Conservation (phyloP, 1,140 invertebrate genomes). For the Aphidius ervi region DNA sequence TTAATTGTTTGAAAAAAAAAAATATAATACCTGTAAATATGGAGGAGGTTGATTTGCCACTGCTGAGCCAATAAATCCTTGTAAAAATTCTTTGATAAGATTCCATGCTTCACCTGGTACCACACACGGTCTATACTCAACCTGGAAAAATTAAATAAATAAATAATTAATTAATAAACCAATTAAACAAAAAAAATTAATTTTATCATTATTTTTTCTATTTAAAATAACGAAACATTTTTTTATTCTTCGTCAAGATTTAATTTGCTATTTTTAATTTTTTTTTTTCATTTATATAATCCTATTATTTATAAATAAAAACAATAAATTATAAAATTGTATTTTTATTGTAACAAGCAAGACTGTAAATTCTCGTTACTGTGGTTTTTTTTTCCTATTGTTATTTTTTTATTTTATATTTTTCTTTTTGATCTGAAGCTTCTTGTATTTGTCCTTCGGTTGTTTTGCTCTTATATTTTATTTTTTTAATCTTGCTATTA, state of each 20-base stretch:
- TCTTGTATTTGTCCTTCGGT: too few relatives aligned
- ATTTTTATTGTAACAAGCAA: too few relatives aligned
- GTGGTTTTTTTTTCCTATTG: too few relatives aligned
- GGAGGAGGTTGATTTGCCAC: slow-evolving; percentile 62
- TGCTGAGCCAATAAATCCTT: slow-evolving; percentile 81
- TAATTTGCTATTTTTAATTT: not conserved
- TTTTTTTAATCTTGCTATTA: too few relatives aligned
- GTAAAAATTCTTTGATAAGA: slow-evolving; percentile 86
- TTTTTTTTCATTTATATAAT: too few relatives aligned
- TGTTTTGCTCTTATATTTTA: too few relatives aligned
- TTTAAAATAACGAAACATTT: not conserved
- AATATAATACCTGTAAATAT: slow-evolving; percentile 55
- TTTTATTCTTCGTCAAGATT: not conserved
- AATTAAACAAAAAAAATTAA: not conserved
- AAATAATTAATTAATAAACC: not conserved
- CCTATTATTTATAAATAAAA: too few relatives aligned
- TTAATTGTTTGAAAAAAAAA: not conserved
- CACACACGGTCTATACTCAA: slow-evolving; percentile 89
- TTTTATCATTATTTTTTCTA: not conserved
- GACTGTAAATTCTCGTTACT: too few relatives aligned
- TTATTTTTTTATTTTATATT: too few relatives aligned
- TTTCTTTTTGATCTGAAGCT: too few relatives aligned
- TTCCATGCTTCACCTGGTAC: slow-evolving; percentile 86
- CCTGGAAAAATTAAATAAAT: slow-evolving; percentile 49
- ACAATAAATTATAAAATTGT: too few relatives aligned